Percentiles rank a stretch among this genome's conserved stretches.
These are phyloP conservation scores for Pseudochaenichthys georgianus DNA, from an alignment of 2,797 vertebrate genomes.

Conservation along the genomic window DNA sequence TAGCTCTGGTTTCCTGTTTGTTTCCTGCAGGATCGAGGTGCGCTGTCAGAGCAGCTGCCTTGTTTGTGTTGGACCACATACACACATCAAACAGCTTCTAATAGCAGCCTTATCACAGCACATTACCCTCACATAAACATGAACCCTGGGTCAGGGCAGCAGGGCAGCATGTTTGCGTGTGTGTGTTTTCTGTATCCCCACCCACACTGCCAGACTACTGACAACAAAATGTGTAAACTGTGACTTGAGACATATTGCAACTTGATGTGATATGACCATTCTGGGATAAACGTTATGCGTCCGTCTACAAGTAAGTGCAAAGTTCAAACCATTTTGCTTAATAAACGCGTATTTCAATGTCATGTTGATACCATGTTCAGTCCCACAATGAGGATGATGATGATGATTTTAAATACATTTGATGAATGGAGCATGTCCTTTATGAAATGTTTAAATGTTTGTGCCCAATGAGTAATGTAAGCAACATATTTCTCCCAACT, in stretches of 20 bases:
- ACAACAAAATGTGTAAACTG: not conserved
- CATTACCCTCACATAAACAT: slow-evolving; percentile 73
- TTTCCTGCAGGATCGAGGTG: slow-evolving; percentile 39
- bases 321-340: too few relatives aligned
- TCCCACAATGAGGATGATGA: too few relatives aligned
- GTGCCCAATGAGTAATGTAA: too few relatives aligned
- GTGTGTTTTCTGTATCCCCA: too few relatives aligned
- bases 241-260: not conserved
- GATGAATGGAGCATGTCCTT: too few relatives aligned
- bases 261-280: not conserved
- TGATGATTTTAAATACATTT: too few relatives aligned
- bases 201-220: not conserved
- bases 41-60: slow-evolving; percentile 40
- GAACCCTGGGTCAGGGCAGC: slow-evolving; percentile 48
- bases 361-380: too few relatives aligned
- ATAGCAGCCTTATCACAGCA: slow-evolving; percentile 65
- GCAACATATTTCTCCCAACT: too few relatives aligned
- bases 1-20: slow-evolving; percentile 71
- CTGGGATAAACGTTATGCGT: not conserved
- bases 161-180: slow-evolving; percentile 24
- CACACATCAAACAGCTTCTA: slow-evolving; percentile 64
- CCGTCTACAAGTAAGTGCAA: too few relatives aligned
- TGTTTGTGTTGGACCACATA: slow-evolving; percentile 61
- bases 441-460: too few relatives aligned
- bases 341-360: too few relatives aligned